Evolutionary conservation across 2,113 vertebrate genomes (phyloP), one percentile per base, ranked within the genome.

Genomic region (Noturus placidus): DNA sequence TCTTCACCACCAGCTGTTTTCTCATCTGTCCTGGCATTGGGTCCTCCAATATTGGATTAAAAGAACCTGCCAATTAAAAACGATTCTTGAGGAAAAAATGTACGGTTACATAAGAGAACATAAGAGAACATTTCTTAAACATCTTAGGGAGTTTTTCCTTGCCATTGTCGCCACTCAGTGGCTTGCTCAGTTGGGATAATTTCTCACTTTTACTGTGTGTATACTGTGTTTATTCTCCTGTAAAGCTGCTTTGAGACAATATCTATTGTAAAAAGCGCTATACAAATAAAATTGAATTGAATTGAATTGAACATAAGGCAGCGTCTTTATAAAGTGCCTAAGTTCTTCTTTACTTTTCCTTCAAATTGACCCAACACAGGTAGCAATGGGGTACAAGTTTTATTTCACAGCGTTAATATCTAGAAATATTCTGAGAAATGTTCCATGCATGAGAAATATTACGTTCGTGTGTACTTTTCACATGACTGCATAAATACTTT

Each of bases 1-100:
- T 95, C 92, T 97, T 95, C 7, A 99, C 89, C 46, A 97, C 94
- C 86, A 99, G 93, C 90, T 99, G 98, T 84, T 99, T 99, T 95
- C 96, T 99, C 94, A 97, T 91, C 27, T 96, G 96, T 56, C 95
- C 96, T 0, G 96, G 96, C 81, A 97, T 89, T 0, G 97, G 97
- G 65, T 99, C 98, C 88, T 99, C 98, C 0, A 96, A 93, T 87
- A 95, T 96, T 76, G 97, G 97, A 92, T 98, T 99, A 93, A 99
- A 99, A 93, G 95, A 81, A 88, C 97, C 98, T 99, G 84, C 3
- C 56, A 80, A 2, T 1, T 63, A 79, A 56, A 56, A 54, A 78
- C 4, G 0, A 63, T 25, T 22, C 35, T 76, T 25, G n/a, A 22
- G 38, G 22, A 69, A 35, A 35, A 35, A 70, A 70, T 6, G 5